Base-by-base conservation (phyloP, 2,888 invertebrate genomes). In the Teleiodes luculella region DNA sequence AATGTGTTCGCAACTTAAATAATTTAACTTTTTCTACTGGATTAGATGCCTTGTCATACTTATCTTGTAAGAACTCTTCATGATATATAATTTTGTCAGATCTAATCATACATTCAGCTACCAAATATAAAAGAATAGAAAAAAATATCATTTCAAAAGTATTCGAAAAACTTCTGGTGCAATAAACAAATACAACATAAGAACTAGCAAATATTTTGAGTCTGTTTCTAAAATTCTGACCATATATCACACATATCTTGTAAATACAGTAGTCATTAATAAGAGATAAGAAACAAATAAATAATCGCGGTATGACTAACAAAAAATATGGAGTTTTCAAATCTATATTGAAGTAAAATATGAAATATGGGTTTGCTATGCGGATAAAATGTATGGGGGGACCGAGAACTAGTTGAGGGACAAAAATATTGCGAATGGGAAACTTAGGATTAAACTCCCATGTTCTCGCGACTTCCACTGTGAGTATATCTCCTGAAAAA, bases 371-470 rank as follows among this genome's bases (percentile, higher is more conserved):
- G 51, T 93, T 91, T 2, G 92, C 47, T 28, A 90, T 73, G 61
- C 92, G 91, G 46, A 95, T 88, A 36, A 95, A 76, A 56, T 92
- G 89, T 67, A 95, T 92, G 0, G 96, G 95, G 46, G 95, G 84
- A 3, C 95, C 95, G 0, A 95, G 87, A 14, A 94, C 90, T 30
- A 96, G 73, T 76, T 95, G 95, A 0, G 96, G 94, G 55, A 97
- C 82, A 1, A 94, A 91, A 57, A 96, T 93, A 72, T 95, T 97
- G 64, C 98, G 91, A 50, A 98, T 91, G 0, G 98, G 98, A 72
- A 93, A 93, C 11, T 94, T 93, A 2, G 92, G 91, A 65, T 96
- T 96, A 76, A 96, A 98, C 83, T 98, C 98, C 97, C 98, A 98
- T 46, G 97, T 94, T 66, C 93, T 92, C 52, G 93, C 91, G 28